phyloP scores from a whole-genome alignment of 1,140 invertebrate species.

The Eubasilissa regina region DNA sequence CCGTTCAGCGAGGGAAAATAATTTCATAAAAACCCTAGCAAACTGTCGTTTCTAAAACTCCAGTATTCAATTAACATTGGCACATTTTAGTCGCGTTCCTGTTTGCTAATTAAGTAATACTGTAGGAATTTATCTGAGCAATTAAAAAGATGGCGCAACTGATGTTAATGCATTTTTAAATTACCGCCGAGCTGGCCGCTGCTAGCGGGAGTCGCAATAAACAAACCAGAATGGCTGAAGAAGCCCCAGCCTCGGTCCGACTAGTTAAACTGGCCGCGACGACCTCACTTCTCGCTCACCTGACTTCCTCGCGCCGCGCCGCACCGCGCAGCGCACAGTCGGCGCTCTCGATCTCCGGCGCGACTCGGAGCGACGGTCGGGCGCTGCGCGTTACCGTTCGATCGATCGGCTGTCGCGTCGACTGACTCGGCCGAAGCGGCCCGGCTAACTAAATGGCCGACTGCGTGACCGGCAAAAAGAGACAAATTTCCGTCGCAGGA shows the following conservation, averaged over 20 bases:
- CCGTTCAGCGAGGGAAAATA: no score
- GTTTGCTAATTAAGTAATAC: slow-evolving; percentile 20
- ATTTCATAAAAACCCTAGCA: no score
- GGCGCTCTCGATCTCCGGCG: neutral
- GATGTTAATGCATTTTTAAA: neutral
- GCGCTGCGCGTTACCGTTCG: no score
- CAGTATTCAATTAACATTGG: neutral
- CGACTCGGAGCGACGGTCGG: neutral
- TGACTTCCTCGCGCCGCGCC: no score
- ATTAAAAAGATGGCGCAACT: slow-evolving; percentile 1
- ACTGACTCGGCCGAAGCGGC: no score
- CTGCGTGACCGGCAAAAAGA: no score
- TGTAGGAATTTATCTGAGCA: neutral
- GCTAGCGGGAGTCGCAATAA: neutral
- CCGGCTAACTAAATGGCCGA: no score
- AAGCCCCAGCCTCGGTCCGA: neutral
- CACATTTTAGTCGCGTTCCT: neutral
- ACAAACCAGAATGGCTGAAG: neutral
- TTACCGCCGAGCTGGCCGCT: neutral
- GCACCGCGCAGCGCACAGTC: no score
- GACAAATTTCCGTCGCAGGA: no score
- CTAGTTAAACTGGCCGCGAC: no score
- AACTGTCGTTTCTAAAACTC: no score
- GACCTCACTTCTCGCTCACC: neutral
- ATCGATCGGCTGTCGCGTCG: no score